These are phyloP conservation scores for Gastracanthus pulcherrimus DNA, from an alignment of 2,888 invertebrate genomes.

Conservation along the genomic window DNA sequence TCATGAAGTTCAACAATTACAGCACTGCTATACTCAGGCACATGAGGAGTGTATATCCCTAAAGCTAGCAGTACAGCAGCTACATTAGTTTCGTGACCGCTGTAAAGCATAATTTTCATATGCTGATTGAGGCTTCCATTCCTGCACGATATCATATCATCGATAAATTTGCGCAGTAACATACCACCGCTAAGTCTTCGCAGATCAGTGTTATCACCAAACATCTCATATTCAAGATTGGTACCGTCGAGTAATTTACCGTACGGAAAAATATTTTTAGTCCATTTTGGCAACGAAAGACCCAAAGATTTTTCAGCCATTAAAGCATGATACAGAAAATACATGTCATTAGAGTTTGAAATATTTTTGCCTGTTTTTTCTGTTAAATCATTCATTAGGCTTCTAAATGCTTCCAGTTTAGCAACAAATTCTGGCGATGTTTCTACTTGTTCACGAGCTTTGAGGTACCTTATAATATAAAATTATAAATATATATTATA, in stretches of 20 bases:
- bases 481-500: too few species aligned
- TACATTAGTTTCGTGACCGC: constrained; percentile 68
- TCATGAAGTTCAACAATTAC: constrained; percentile 68
- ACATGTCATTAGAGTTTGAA: constrained; percentile 60
- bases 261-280: constrained; percentile 78
- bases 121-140: constrained; percentile 69
- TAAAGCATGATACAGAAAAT: constrained; percentile 66
- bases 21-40: constrained; percentile 66
- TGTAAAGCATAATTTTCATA: constrained; percentile 69
- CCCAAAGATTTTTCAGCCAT: constrained; percentile 78
- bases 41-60: constrained; percentile 67
- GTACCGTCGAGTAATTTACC: constrained; percentile 79
- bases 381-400: constrained; percentile 61
- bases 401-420: constrained; percentile 48
- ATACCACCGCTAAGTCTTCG: constrained; percentile 80
- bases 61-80: constrained; percentile 68
- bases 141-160: constrained; percentile 60
- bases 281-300: constrained; percentile 80
- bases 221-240: constrained; percentile 79
- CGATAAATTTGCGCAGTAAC: constrained; percentile 28
- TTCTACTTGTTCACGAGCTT: constrained; percentile 56
- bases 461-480: constrained; percentile 62
- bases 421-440: constrained; percentile 54
- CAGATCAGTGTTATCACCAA: constrained; percentile 79
- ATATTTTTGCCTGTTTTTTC: constrained; percentile 60